Percentiles rank a stretch among this genome's conserved stretches.
Conservation (phyloP, 2,888 invertebrate species). For the Dicyrtomina minuta region DNA sequence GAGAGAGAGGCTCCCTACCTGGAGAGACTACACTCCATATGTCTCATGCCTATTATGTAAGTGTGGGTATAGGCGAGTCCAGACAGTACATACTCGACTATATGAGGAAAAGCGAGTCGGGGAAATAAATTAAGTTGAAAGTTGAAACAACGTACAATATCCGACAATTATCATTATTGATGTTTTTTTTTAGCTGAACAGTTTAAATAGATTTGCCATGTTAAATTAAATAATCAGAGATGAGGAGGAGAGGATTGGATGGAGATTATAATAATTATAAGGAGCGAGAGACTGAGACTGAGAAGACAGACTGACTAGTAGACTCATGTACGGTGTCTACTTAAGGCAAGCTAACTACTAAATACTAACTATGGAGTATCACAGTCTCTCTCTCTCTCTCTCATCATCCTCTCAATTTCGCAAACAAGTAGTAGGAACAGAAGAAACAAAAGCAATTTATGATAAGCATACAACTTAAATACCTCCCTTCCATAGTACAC, state of each 20-base stretch:
- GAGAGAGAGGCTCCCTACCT: too few relatives aligned
- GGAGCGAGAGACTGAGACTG: neutral
- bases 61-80: too few relatives aligned
- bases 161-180: neutral
- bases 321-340: neutral
- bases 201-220: neutral
- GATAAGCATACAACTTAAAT: neutral
- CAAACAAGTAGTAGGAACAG: neutral
- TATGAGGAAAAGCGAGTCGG: too few relatives aligned
- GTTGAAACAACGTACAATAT: conserved; percentile 1
- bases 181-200: neutral
- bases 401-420: neutral
- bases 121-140: too few relatives aligned
- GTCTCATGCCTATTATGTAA: too few relatives aligned
- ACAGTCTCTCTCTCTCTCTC: neutral
- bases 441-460: neutral
- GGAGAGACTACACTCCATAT: too few relatives aligned
- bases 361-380: neutral
- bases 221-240: neutral
- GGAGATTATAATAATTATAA: neutral
- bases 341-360: neutral
- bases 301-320: neutral
- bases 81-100: too few relatives aligned
- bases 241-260: neutral
- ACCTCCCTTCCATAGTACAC: too few relatives aligned